phyloP scores from a whole-genome alignment of 2,888 invertebrate genomes.

The Synergus gifuensis region DNA sequence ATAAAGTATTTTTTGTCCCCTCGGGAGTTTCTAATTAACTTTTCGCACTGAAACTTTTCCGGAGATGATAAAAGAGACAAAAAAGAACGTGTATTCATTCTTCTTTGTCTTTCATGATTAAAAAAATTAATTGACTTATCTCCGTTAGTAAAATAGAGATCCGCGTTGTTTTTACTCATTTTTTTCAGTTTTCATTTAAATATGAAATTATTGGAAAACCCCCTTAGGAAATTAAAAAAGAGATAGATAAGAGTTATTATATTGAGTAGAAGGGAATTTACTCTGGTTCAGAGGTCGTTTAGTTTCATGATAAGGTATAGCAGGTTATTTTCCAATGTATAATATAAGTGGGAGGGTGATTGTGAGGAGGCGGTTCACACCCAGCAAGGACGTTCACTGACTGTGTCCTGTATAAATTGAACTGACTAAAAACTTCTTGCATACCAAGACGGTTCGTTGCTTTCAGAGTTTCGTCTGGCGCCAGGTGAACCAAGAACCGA shows the following conservation, averaged over 20 bases:
- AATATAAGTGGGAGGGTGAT: background rate
- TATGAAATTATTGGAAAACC: background rate
- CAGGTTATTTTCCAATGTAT: background rate
- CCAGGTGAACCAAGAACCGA: slow-evolving; percentile 51
- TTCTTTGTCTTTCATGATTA: too few species aligned
- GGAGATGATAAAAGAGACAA: too few species aligned
- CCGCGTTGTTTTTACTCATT: too few species aligned
- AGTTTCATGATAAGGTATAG: background rate
- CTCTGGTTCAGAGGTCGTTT: background rate
- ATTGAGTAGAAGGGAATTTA: background rate
- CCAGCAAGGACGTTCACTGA: slow-evolving; percentile 71
- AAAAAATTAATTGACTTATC: too few species aligned
- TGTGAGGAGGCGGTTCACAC: background rate
- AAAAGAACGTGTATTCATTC: too few species aligned
- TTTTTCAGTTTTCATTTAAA: too few species aligned
- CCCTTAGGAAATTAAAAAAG: background rate
- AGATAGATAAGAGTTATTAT: background rate
- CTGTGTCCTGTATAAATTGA: slow-evolving; percentile 51
- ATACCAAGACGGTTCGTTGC: slow-evolving; percentile 42
- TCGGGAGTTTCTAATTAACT: too few species aligned
- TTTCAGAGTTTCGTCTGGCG: slow-evolving; percentile 59
- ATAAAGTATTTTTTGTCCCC: too few species aligned
- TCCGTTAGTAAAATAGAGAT: too few species aligned
- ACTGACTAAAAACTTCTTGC: slow-evolving; percentile 47
- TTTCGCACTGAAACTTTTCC: too few species aligned